Base-by-base conservation (phyloP, 2,113 vertebrate species). In the Bufo bufo region DNA sequence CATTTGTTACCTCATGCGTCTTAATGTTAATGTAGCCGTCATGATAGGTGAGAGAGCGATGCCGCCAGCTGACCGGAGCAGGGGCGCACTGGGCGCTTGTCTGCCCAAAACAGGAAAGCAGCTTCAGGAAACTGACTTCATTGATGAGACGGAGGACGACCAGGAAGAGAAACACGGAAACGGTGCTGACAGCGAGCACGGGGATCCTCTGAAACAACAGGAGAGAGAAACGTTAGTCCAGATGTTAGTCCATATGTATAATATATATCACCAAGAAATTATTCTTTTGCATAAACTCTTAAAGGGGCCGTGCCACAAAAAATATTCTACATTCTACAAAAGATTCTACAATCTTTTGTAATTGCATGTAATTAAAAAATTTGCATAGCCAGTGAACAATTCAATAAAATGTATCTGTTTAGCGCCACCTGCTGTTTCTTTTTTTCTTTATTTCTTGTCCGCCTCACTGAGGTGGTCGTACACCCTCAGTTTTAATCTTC, bases 1-100 rank as follows among this genome's bases (percentile, higher is more conserved):
- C 0, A 56, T 58, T 3, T 17, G 86, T 97, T 95, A 99, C 98
- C 97, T 99, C 96, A 92, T 96, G 96, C 1, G 96, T 96, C 90
- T 96, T 97, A 85, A 99, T 94, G 87, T 97, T 98, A 85, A 97
- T 90, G 74, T 99, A 99, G 79, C 98, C 97, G 56, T 92, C 94
- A 91, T 98, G 98, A 89, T 95, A 95, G 89, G 95, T 97, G 92
- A 94, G 92, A 90, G 80, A 47, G 17, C 94, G 94, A 90, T 94
- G 95, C 90, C 95, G 95, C 17, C 93, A 93, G 47, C 92, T 93
- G n/a, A 95, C 94, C 89, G 96, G 96, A 93, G 96, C 95, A 1
- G 95, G 96, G 90, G 94, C 94, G 93, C 94, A 96, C 66, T 94
- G 95, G 89, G 93, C 91, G 89, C 94, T 94, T 14, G 94, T 92